These are phyloP conservation scores for Parazoanthus swiftii DNA, from an alignment of 92 coral and sea anemone species.

Conservation along the genomic window DNA sequence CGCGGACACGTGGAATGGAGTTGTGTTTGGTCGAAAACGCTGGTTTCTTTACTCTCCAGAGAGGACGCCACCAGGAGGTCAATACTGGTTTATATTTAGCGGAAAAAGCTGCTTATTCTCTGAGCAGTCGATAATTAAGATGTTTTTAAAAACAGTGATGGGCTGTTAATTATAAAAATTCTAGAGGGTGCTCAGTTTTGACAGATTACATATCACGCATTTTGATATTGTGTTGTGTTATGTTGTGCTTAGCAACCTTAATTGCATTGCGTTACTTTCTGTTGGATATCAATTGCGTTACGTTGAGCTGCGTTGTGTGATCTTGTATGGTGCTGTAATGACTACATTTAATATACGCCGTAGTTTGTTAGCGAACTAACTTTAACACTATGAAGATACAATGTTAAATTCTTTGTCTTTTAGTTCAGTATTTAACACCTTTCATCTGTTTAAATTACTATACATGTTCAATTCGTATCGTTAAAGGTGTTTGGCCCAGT, in stretches of 20 bases:
- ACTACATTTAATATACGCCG: neutral
- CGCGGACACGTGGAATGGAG: slow-evolving; percentile 78
- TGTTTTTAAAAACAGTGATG: too few relatives aligned
- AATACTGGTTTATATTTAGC: neutral
- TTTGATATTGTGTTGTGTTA: too few relatives aligned
- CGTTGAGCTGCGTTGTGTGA: neutral
- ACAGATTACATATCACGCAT: too few relatives aligned
- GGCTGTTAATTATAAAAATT: too few relatives aligned
- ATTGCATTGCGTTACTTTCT: too few relatives aligned
- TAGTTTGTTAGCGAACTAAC: neutral
- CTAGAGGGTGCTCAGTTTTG: too few relatives aligned
- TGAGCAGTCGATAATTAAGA: too few relatives aligned
- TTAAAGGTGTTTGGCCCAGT: slow-evolving; percentile 73
- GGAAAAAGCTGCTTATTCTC: too few relatives aligned
- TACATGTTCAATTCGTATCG: too few relatives aligned
- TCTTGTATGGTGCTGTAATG: neutral
- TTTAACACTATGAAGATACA: neutral
- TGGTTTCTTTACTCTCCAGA: slow-evolving; percentile 70
- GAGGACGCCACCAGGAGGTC: slow-evolving; percentile 75
- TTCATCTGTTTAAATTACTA: too few relatives aligned
- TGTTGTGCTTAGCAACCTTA: too few relatives aligned
- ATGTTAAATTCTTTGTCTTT: neutral
- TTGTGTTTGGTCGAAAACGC: slow-evolving; percentile 66
- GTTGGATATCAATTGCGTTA: neutral
- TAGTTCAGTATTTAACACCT: too few relatives aligned